Conservation (phyloP, 2,888 invertebrate genomes). For the Eupeodes latifasciatus region DNA sequence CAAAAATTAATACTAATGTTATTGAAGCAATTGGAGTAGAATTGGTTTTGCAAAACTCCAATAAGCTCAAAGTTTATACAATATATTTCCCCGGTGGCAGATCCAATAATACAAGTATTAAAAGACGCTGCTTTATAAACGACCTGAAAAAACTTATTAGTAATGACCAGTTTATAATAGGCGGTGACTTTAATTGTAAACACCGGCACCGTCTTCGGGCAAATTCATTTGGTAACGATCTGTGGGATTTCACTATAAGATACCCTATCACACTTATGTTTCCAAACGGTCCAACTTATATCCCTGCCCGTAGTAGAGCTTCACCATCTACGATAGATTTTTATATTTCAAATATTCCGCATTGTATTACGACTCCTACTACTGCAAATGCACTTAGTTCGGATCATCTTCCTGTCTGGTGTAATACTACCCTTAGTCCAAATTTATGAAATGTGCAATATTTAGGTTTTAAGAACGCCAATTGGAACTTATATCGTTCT, state of each 20-base stretch:
- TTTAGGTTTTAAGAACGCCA: neutral
- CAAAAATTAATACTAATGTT: neutral
- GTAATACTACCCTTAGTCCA: neutral
- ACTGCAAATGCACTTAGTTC: neutral
- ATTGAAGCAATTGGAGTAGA: slow-evolving; percentile 5
- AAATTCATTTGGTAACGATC: no score
- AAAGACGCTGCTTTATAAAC: no score
- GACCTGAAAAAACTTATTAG: no score
- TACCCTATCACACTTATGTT: no score
- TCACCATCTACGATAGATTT: neutral
- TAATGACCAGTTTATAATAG: no score
- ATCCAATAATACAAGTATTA: neutral
- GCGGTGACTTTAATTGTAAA: no score
- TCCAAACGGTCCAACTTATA: no score
- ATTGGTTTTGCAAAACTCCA: neutral
- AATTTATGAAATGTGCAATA: neutral
- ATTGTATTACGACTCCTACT: neutral
- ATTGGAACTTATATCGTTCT: neutral
- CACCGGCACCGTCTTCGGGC: no score
- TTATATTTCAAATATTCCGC: neutral
- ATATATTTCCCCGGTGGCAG: neutral
- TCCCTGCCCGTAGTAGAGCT: neutral
- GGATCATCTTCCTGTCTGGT: neutral
- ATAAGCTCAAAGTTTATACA: neutral
- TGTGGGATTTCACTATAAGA: no score